Percentiles rank a stretch among this genome's conserved stretches.
These are phyloP conservation scores for Amiota minor DNA, from an alignment of 2,888 invertebrate genomes.

Conservation along the genomic window DNA sequence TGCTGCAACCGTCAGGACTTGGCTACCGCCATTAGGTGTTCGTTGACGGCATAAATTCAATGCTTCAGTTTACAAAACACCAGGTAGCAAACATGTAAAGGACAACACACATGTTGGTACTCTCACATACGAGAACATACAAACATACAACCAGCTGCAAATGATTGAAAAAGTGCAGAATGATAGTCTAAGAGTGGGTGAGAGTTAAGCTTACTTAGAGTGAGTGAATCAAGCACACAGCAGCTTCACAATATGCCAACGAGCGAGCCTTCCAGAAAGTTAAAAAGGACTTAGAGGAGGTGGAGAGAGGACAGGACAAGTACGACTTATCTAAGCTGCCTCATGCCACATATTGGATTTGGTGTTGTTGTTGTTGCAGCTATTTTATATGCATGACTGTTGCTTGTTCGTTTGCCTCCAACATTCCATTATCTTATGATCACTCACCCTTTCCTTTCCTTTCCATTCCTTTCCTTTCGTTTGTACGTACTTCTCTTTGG, in stretches of 20 bases:
- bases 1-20: background rate
- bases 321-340: too few species aligned
- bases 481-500: background rate
- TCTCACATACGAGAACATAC: background rate
- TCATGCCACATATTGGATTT: too few species aligned
- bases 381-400: constrained; percentile 13
- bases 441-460: background rate
- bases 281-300: background rate
- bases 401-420: too few species aligned
- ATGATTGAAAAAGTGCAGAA: constrained; percentile 19
- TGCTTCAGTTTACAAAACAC: too few species aligned
- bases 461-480: background rate
- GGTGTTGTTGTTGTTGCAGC: background rate
- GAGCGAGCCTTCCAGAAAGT: background rate
- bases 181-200: background rate
- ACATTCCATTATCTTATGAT: too few species aligned
- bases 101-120: constrained; percentile 14
- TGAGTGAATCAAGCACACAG: background rate
- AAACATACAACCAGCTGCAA: constrained; percentile 3
- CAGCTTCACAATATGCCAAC: constrained; percentile 12
- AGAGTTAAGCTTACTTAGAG: background rate
- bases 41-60: constrained; percentile 12
- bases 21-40: constrained; percentile 16
- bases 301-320: too few species aligned
- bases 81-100: constrained; percentile 9